Conservation (phyloP, 2,113 vertebrate species). For the Anseranas semipalmata region DNA sequence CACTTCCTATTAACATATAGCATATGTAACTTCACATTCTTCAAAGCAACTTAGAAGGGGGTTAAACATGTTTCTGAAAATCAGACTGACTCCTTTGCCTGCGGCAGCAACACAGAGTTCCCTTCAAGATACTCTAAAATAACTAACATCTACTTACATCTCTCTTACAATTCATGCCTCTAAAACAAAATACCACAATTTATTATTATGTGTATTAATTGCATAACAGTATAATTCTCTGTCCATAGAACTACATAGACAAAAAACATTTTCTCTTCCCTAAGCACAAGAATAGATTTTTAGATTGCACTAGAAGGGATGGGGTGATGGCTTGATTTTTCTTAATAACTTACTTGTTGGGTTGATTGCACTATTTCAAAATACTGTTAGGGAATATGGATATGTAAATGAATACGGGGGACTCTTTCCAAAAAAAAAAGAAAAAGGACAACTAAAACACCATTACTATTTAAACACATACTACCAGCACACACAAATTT, state of each 20-base stretch:
- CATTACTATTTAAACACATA: neutral
- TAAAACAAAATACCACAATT: neutral
- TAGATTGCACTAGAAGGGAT: neutral
- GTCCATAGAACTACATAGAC: fast-evolving
- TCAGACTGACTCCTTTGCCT: neutral
- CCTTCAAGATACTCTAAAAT: neutral
- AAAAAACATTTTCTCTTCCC: neutral
- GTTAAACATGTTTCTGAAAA: neutral
- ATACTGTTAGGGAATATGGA: neutral
- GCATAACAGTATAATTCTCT: neutral
- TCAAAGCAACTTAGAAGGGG: neutral
- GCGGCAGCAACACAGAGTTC: neutral
- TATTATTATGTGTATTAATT: neutral
- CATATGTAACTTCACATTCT: neutral
- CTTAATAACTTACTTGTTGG: neutral
- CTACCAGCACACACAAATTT: neutral
- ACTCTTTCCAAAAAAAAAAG: neutral
- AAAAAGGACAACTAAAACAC: neutral
- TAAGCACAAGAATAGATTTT: neutral
- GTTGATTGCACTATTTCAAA: neutral
- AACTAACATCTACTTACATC: neutral
- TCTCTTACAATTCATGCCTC: neutral
- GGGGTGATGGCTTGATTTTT: neutral
- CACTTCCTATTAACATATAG: neutral
- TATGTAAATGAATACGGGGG: neutral